These are phyloP conservation scores for Epinephelus fuscoguttatus DNA, from an alignment of 2,113 vertebrate genomes.

Conservation along the genomic window DNA sequence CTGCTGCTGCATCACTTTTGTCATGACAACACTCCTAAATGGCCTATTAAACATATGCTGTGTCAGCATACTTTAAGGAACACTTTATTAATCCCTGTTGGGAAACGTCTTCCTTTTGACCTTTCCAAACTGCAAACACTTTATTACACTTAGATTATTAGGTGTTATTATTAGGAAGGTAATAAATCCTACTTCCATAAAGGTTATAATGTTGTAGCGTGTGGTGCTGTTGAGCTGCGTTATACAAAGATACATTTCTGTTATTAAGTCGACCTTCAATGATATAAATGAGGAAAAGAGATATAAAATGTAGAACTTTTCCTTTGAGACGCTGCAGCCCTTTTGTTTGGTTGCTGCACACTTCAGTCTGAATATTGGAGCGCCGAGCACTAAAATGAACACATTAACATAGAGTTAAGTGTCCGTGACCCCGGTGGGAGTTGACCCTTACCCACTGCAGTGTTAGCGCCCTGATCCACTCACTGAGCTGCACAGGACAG, in stretches of 20 bases:
- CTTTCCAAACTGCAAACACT: neutral
- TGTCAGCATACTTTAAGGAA: neutral
- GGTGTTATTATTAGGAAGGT: neutral
- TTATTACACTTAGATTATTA: neutral
- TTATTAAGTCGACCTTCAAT: neutral
- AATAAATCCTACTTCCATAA: neutral
- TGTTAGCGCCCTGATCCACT: neutral
- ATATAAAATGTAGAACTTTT: neutral
- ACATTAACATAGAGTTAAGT: slow-evolving; percentile 10
- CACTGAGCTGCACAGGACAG: neutral
- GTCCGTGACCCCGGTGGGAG: neutral
- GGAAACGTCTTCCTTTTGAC: slow-evolving; percentile 6
- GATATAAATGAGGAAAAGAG: neutral
- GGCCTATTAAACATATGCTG: neutral
- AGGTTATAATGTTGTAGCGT: neutral
- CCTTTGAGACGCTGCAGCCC: neutral
- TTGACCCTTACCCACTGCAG: neutral
- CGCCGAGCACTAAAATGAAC: neutral
- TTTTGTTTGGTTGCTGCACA: neutral
- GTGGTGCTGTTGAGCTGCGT: neutral
- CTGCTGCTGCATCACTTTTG: no score
- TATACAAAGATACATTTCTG: neutral
- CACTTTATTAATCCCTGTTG: slow-evolving; percentile 1
- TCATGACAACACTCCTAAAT: neutral
- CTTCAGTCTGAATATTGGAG: neutral